Evolutionary conservation across 2,113 vertebrate genomes (phyloP), one percentile per base, ranked within the genome.

Genomic region (Sorex fumeus): DNA sequence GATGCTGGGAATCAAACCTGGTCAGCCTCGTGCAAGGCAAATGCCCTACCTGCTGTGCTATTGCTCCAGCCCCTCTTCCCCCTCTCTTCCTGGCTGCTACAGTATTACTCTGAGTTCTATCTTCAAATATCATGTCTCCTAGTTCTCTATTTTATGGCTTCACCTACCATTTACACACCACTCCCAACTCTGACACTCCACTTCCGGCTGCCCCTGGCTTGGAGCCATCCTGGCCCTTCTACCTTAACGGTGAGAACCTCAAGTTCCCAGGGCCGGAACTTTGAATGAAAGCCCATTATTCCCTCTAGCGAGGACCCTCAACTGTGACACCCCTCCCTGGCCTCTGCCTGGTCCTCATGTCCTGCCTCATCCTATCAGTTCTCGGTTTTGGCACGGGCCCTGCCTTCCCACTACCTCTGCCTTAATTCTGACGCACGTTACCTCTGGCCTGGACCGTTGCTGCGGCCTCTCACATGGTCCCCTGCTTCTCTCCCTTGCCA

Each of bases 61-160:
- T 21, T 34, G 6, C 43, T 50, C 6, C 6, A 1, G 1, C 5
- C 7, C 18, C 1, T 19, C 45, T 0, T 28, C 12, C 16, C 3
- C 64, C 30, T 6, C 4, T 12, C 3, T 9, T 7, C 19, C 25
- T 50, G 1, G 75, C 72, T 69, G 2, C 10, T 36, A 53, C 34
- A 13, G 3, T 40, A 36, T 80, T 67, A 76, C 43, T 92, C 0
- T 2, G 76, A 23, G 66, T 87, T 70, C n/a, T 80, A 8, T 23
- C 85, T 62, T 72, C 45, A 45, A 4, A 28, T 74, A 81, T 87
- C 70, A 84, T 45, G 45, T 75, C 50, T 57, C 30, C 18, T 69
- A 32, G 69, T 80, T 50, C 27, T 32, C 40, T 23, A 0, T 19
- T 60, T 79, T 27, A 28, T 70, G 71, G 43, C 27, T 57, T 50